Percentiles rank a stretch among this genome's conserved stretches.
These are phyloP conservation scores for Orthosia incerta DNA, from an alignment of 2,888 invertebrate genomes.

Conservation along the genomic window DNA sequence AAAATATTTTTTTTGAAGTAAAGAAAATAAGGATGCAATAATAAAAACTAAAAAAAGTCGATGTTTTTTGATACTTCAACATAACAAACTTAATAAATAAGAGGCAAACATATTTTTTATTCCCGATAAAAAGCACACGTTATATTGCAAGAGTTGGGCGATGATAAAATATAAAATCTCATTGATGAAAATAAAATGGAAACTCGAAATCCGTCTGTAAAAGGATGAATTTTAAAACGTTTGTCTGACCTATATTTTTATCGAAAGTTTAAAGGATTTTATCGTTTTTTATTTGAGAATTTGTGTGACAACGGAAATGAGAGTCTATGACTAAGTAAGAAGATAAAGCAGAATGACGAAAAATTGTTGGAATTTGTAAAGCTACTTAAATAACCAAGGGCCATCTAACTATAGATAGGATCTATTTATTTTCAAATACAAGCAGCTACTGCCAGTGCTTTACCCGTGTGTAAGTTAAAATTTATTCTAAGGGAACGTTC, in stretches of 20 bases:
- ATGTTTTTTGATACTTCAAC: background rate
- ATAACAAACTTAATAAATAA: background rate
- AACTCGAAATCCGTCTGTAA: slow-evolving; percentile 15
- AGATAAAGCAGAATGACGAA: slow-evolving; percentile 20
- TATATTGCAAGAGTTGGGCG: background rate
- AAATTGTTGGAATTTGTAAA: background rate
- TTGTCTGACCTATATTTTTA: slow-evolving; percentile 14
- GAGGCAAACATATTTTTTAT: background rate
- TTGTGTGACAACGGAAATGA: slow-evolving; percentile 36
- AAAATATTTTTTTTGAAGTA: too few species aligned
- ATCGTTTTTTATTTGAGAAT: slow-evolving; percentile 2
- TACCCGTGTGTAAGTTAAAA: too few species aligned
- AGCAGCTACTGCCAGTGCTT: too few species aligned
- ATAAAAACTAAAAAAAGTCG: background rate
- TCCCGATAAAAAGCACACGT: background rate
- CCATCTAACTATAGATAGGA: background rate
- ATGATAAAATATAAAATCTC: slow-evolving; percentile 13
- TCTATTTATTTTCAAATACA: background rate
- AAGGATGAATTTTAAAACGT: slow-evolving; percentile 20
- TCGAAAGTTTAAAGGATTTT: background rate
- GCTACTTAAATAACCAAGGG: background rate
- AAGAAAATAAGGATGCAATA: background rate
- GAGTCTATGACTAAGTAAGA: slow-evolving; percentile 28
- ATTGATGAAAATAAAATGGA: slow-evolving; percentile 27
- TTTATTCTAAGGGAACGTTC: background rate